Evolutionary conservation across 2,797 vertebrate genomes (phyloP), one percentile per base, ranked within the genome.

Genomic region (Gymnoscopelus microlampas): DNA sequence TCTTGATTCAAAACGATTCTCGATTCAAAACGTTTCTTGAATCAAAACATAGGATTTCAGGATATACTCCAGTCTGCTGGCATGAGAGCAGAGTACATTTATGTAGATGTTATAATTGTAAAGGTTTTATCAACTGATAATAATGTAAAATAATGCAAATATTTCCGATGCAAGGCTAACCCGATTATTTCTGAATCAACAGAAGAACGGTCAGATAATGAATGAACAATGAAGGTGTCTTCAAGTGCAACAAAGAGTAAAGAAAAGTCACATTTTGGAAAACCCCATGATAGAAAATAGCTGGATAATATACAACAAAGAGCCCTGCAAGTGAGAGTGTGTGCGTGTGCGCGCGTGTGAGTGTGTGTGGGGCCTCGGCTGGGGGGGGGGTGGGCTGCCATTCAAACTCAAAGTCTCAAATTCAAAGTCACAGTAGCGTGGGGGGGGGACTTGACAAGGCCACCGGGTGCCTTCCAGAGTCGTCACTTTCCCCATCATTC

Each of bases 161-260:
- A 26, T 55, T 60, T 15, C 48, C 67, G 53, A 15, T 14, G 3
- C n/a, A 13, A 60, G 11, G 15, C 48, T 70, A 49, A 66, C 61
- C 63, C 48, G 39, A 29, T n/a, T 19, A 19, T 19, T 19, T 7
- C 23, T 4, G 24, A 70, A 67, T 56, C 10, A 5, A 11, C 4
- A 1, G 11, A 14, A 39, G 47, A 3, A 32, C 32, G 7, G 53
- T 4, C 47, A 51, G 10, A 60, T 12, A 44, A 57, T 29, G 44
- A 71, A 68, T 71, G 60, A 79, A 71, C 32, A 74, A 77, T 73
- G 60, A 69, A 60, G 26, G 59, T 14, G 39, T 51, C 63, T 70
- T 81, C 53, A 76, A 68, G 29, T 62, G 64, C 63, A 72, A 76
- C 63, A 73, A 68, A 75, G 61, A 55, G 32, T 26, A 65, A 44